Evolutionary conservation across 2,888 invertebrate species (phyloP).

Genomic region (Dolomedes plantarius): DNA sequence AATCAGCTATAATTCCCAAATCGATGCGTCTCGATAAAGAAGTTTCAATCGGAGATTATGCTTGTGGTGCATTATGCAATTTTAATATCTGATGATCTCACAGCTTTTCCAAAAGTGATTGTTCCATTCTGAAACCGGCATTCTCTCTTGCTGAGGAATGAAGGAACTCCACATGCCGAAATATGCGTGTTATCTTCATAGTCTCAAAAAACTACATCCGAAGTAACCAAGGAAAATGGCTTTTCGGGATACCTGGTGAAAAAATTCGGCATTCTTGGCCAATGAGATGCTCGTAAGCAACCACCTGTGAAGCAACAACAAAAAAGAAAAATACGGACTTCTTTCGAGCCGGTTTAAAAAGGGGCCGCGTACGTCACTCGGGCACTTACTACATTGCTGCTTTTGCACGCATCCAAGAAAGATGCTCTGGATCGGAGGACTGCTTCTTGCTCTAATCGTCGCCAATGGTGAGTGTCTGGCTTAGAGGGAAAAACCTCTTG

Average conservation of each 20-base stretch:
- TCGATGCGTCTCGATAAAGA: too few relatives aligned
- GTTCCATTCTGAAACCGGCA: too few relatives aligned
- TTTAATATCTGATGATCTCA: too few relatives aligned
- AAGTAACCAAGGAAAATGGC: slow-evolving; percentile 46
- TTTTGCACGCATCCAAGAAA: not conserved
- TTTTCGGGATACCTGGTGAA: slow-evolving; percentile 39
- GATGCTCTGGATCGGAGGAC: slow-evolving; percentile 63
- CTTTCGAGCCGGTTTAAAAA: slow-evolving; percentile 65
- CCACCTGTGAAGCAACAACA: slow-evolving; percentile 62
- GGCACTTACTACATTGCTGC: not conserved
- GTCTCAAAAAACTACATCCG: slow-evolving; percentile 38
- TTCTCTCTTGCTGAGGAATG: not conserved
- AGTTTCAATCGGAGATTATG: too few relatives aligned
- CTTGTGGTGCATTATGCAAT: too few relatives aligned
- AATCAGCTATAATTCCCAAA: too few relatives aligned
- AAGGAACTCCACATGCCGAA: slow-evolving; percentile 11
- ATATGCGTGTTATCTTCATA: slow-evolving; percentile 40
- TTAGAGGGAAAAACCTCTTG: too few relatives aligned
- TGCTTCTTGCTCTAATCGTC: slow-evolving; percentile 28
- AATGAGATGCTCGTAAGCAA: slow-evolving; percentile 50
- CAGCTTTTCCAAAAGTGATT: too few relatives aligned
- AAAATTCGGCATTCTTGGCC: slow-evolving; percentile 47
- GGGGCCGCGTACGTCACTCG: slow-evolving; percentile 34
- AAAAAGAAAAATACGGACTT: slow-evolving; percentile 35
- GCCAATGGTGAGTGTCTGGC: slow-evolving; percentile 47